phyloP scores from a whole-genome alignment of 2,797 vertebrate species.

The Semotilus atromaculatus region DNA sequence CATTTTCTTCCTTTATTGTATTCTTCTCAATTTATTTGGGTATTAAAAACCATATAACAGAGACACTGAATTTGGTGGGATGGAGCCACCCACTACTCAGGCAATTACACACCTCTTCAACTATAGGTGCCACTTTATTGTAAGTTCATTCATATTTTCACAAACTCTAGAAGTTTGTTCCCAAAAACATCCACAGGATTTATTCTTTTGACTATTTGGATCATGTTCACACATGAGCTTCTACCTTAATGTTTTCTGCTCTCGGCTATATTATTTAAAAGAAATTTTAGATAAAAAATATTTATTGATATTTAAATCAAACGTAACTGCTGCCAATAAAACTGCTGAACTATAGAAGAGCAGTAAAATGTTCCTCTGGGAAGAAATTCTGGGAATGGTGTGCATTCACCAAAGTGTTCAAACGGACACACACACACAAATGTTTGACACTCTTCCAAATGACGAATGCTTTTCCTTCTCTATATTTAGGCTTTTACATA shows the following conservation, averaged over 20 bases:
- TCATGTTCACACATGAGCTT: not conserved
- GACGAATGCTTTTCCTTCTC: slow-evolving; percentile 55
- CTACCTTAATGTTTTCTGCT: not conserved
- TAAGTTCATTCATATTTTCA: not conserved
- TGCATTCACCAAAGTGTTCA: slow-evolving; percentile 17
- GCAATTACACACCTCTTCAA: not conserved
- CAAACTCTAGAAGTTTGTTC: not conserved
- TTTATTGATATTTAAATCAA: not conserved
- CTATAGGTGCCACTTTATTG: not conserved
- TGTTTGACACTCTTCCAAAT: slow-evolving; percentile 48
- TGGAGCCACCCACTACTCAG: slow-evolving; percentile 1
- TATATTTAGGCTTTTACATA: slow-evolving; percentile 60
- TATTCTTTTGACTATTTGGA: not conserved
- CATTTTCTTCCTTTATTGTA: not conserved
- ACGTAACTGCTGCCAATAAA: not conserved
- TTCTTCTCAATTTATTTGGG: not conserved
- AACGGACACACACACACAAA: slow-evolving; percentile 38
- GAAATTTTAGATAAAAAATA: not conserved
- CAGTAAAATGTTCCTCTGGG: not conserved
- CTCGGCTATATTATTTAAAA: not conserved
- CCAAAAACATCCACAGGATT: not conserved
- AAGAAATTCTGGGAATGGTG: slow-evolving; percentile 6
- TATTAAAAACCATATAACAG: not conserved
- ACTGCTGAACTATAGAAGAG: slow-evolving; percentile 23
- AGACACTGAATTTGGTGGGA: slow-evolving; percentile 16